Evolutionary conservation across 2,113 vertebrate species (phyloP).

Genomic region (Jacana jacana): DNA sequence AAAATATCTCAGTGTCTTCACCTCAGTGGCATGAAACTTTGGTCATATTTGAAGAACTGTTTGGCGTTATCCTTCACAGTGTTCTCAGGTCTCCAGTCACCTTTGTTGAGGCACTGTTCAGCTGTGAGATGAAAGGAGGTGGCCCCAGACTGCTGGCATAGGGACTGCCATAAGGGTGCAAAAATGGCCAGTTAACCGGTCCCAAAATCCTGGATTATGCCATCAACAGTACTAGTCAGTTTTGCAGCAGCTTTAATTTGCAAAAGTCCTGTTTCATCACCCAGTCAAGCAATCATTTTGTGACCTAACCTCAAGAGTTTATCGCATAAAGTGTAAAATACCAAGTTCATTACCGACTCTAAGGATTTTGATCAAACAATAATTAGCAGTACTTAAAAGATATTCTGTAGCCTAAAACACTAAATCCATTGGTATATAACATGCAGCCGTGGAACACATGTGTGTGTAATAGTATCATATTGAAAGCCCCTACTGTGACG

Average conservation of each 20-base stretch:
- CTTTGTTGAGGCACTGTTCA: neutral
- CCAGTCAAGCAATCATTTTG: neutral
- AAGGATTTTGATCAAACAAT: slow-evolving; percentile 3
- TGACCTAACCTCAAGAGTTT: slow-evolving; percentile 15
- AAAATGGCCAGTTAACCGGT: neutral
- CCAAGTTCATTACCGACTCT: slow-evolving; percentile 14
- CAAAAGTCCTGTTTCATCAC: neutral
- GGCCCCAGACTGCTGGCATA: neutral
- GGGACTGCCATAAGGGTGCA: neutral
- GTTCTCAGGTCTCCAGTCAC: accelerated
- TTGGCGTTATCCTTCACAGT: neutral
- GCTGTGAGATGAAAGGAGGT: neutral
- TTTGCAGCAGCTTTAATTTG: neutral
- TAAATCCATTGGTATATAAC: slow-evolving; percentile 72
- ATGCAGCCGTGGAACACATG: slow-evolving; percentile 82
- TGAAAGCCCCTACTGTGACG: slow-evolving; percentile 86
- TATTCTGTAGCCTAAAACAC: neutral
- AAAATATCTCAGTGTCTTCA: neutral
- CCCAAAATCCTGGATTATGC: neutral
- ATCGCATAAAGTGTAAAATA: neutral
- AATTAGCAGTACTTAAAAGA: slow-evolving; percentile 58
- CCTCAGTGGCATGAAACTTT: neutral
- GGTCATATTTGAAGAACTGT: accelerated
- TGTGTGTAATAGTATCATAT: slow-evolving; percentile 84
- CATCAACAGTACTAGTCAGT: neutral